phyloP scores from a whole-genome alignment of 2,797 vertebrate genomes.

The Hafferia zeledoni region DNA sequence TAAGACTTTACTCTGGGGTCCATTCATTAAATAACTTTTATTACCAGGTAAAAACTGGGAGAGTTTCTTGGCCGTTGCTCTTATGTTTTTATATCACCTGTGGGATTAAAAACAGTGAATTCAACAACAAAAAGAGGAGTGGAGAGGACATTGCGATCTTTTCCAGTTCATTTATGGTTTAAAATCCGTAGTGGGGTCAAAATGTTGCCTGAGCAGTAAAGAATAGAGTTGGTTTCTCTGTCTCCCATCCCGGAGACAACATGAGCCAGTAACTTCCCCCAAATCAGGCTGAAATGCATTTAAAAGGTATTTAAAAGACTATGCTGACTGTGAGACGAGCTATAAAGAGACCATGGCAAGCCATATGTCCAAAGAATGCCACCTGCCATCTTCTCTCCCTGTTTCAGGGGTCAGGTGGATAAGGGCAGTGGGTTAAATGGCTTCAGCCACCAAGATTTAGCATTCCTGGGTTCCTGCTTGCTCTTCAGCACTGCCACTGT shows the following conservation, averaged over 20 bases:
- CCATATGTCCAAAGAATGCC: background rate
- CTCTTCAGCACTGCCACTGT: accelerated
- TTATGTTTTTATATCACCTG: constrained; percentile 33
- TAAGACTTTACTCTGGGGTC: background rate
- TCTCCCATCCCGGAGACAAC: background rate
- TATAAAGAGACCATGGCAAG: background rate
- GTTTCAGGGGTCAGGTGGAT: accelerated
- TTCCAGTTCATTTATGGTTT: background rate
- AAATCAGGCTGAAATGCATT: background rate
- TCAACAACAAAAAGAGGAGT: constrained; percentile 3
- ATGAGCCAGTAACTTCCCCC: background rate
- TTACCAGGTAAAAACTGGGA: constrained; percentile 32
- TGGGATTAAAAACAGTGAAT: constrained; percentile 25
- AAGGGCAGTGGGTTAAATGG: background rate
- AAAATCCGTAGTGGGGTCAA: background rate
- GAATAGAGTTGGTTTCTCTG: background rate
- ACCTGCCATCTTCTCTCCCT: background rate
- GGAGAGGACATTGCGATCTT: background rate
- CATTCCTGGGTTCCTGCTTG: accelerated
- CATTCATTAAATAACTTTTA: constrained; percentile 34
- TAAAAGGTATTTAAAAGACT: background rate
- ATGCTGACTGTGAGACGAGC: background rate
- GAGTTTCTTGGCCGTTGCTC: background rate
- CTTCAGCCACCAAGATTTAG: background rate
- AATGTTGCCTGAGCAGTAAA: background rate